Evolutionary conservation across 2,113 vertebrate species (phyloP).

Genomic region (Rhabdomys dilectus): DNA sequence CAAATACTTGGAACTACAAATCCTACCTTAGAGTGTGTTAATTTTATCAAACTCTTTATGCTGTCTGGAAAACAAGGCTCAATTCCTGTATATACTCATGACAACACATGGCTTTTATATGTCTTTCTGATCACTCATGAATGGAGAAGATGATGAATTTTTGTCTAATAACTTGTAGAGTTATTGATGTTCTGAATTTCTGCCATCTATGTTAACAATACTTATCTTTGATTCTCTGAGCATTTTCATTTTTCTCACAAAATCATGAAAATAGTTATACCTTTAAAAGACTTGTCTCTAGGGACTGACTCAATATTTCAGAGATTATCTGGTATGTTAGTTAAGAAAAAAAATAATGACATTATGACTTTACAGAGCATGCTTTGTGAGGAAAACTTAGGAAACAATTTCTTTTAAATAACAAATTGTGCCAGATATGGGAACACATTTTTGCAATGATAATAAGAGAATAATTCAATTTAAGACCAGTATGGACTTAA

Average conservation of each 20-base stretch:
- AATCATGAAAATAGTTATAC: background rate
- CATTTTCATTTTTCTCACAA: background rate
- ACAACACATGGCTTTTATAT: background rate
- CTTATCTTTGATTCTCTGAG: background rate
- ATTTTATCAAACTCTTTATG: background rate
- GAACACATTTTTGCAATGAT: background rate
- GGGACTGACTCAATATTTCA: background rate
- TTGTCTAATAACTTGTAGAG: background rate
- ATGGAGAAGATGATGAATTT: background rate
- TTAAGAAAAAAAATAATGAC: background rate
- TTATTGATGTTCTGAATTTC: background rate
- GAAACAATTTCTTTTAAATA: background rate
- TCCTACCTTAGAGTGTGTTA: background rate
- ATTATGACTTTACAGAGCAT: background rate
- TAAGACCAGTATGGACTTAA: background rate
- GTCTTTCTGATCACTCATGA: background rate
- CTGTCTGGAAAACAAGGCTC: background rate
- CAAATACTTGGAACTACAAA: background rate
- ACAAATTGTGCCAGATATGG: background rate
- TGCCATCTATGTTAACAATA: background rate
- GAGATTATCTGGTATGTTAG: background rate
- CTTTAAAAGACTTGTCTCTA: background rate
- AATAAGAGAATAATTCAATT: background rate
- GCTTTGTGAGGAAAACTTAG: background rate
- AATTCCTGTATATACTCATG: background rate